Conservation (phyloP, 2,113 vertebrate species). For the Sturnus vulgaris region DNA sequence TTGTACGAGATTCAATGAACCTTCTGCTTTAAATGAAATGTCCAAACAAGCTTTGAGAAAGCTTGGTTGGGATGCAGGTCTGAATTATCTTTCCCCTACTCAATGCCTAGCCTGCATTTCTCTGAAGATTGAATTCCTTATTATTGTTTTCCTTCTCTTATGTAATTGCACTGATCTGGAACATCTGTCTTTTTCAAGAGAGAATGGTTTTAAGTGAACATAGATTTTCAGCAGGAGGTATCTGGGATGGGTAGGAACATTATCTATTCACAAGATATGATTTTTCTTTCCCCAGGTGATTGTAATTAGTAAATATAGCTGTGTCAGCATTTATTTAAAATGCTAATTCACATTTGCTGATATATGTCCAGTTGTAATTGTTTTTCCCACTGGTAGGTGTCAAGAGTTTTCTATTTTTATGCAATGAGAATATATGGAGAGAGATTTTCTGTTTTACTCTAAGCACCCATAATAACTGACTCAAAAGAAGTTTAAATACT, state of each 20-base stretch:
- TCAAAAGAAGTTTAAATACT: neutral
- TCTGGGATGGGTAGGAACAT: neutral
- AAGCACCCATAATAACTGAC: neutral
- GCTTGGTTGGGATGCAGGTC: neutral
- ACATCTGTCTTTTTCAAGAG: neutral
- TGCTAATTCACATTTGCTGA: neutral
- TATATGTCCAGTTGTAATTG: neutral
- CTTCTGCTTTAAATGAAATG: neutral
- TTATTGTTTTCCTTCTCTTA: neutral
- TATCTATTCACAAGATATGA: neutral
- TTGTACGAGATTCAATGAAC: neutral
- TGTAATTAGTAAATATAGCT: neutral
- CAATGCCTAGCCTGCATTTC: neutral
- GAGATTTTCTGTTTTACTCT: neutral
- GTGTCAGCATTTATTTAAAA: neutral
- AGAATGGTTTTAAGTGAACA: neutral
- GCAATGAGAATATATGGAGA: neutral
- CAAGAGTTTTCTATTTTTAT: neutral
- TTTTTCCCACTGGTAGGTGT: neutral
- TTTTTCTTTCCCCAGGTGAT: rapidly evolving
- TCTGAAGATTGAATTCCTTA: neutral
- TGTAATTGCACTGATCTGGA: neutral
- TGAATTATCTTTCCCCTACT: neutral
- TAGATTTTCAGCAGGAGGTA: neutral
- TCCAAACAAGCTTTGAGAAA: neutral